A percentile compares a stretch with the other conserved stretches of the same genome.
These are phyloP conservation scores for Seriola dumerili DNA, from an alignment of 2,113 vertebrate species.

Conservation along the genomic window DNA sequence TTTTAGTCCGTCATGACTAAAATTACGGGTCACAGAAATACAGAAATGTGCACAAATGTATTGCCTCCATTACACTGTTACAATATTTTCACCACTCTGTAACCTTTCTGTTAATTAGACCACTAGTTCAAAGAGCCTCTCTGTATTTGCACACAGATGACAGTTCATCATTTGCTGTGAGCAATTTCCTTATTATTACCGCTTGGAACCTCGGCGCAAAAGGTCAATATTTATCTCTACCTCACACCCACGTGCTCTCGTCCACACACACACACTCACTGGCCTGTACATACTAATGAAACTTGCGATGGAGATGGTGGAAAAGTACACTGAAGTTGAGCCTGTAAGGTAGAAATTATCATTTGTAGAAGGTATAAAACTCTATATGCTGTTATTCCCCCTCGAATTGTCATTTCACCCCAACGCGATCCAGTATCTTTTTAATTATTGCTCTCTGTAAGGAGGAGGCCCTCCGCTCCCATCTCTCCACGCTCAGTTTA, in stretches of 20 bases:
- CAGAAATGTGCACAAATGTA: slow-evolving; percentile 28
- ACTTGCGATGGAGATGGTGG: slow-evolving; percentile 42
- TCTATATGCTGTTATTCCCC: slow-evolving; percentile 1
- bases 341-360: slow-evolving; percentile 28
- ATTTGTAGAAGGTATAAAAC: slow-evolving; percentile 43
- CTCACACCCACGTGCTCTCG: slow-evolving; percentile 7
- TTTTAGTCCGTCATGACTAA: slow-evolving; percentile 11
- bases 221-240: slow-evolving; percentile 70
- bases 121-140: slow-evolving; percentile 49
- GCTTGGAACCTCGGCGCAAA: slow-evolving; percentile 54
- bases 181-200: slow-evolving; percentile 71
- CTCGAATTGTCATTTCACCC: slow-evolving; percentile 29
- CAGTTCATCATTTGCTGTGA: slow-evolving; percentile 68
- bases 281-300: slow-evolving; percentile 37
- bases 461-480: slow-evolving; percentile 15
- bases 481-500: slow-evolving; percentile 44
- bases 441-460: slow-evolving; percentile 58
- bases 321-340: slow-evolving; percentile 16
- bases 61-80: slow-evolving; percentile 34
- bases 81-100: slow-evolving; percentile 44
- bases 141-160: slow-evolving; percentile 72
- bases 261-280: slow-evolving; percentile 34
- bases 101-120: slow-evolving; percentile 70
- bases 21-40: slow-evolving; percentile 35
- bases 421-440: slow-evolving; percentile 61